These are phyloP conservation scores for Bombyx huttoni DNA, from an alignment of 2,888 invertebrate genomes.

Conservation along the genomic window DNA sequence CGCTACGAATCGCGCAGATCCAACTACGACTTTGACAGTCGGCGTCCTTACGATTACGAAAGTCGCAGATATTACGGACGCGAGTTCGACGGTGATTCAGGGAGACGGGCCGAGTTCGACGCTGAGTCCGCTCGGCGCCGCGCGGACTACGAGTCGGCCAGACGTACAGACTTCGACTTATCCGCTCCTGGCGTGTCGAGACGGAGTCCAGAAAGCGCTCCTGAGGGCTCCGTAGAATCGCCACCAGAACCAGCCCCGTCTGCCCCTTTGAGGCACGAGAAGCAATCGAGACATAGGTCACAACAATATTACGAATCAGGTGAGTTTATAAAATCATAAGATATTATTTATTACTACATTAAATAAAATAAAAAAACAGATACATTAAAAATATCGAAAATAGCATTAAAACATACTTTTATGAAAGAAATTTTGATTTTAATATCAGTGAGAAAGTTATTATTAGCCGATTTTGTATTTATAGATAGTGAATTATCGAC, in stretches of 20 bases:
- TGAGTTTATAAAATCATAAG: slow-evolving; percentile 17
- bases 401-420: too few relatives aligned
- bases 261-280: slow-evolving; percentile 52
- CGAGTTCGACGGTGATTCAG: slow-evolving; percentile 56
- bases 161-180: slow-evolving; percentile 60
- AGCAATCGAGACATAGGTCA: slow-evolving; percentile 47
- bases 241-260: slow-evolving; percentile 67
- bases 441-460: not conserved
- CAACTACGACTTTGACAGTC: slow-evolving; percentile 55
- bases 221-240: slow-evolving; percentile 57
- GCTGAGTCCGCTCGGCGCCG: slow-evolving; percentile 54
- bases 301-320: slow-evolving; percentile 68
- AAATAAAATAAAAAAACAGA: too few relatives aligned
- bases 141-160: slow-evolving; percentile 63
- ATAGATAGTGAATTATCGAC: not conserved
- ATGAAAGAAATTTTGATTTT: not conserved
- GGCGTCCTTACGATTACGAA: slow-evolving; percentile 61
- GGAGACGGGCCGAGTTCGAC: slow-evolving; percentile 51
- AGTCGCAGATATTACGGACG: slow-evolving; percentile 36
- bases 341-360: too few relatives aligned
- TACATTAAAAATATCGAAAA: too few relatives aligned
- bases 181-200: slow-evolving; percentile 54
- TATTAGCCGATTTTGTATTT: not conserved
- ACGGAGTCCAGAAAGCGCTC: slow-evolving; percentile 60
- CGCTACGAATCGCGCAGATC: slow-evolving; percentile 56